Base-by-base conservation (phyloP, 2,888 invertebrate genomes). In the Lasioglossum villosulum region DNA sequence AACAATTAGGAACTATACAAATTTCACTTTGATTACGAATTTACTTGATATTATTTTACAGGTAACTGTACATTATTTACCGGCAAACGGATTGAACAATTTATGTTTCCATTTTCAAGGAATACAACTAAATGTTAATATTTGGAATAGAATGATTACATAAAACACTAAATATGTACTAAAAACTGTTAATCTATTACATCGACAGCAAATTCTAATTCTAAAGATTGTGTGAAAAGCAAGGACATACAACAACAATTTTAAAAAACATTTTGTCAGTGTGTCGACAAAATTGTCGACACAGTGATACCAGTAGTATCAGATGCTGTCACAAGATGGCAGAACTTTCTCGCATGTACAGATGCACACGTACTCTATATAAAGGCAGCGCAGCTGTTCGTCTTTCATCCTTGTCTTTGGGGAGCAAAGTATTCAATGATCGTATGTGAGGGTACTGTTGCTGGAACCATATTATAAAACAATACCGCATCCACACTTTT, bases 391-490 rank as follows among this genome's bases (percentile, higher is more conserved):
- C 4, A n/a, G 19, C 19, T 8, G 8, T 27, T 2, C 0, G 0
- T 16, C 0, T 0, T 8, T 0, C 0, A 75, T 97, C 97, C 97
- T 97, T 97, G 97, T 98, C 97, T 97, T 91, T 95, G 97, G 97
- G 97, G 98, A 97, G 97, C 97, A 97, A 96, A 97, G 97, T 97
- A 97, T 97, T 96, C 97, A 96, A 96, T 97, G 97, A 98, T 97
- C 97, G 97, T 96, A 91, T 97, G 97, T 97, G 98, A 98, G 98
- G 96, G 96, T 97, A 97, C 97, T 97, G 96, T 96, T 98, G 98
- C 98, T 97, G 97, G 96, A 97, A 97, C 97, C 97, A 96, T 95
- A 94, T 95, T 84, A 94, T 93, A 95, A 94, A 92, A 92, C 89
- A 93, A 34, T 34, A 88, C 93, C 95, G 97, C 96, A 96, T 96